phyloP scores from a whole-genome alignment of 2,797 vertebrate species.

The Decapterus maruadsi region DNA sequence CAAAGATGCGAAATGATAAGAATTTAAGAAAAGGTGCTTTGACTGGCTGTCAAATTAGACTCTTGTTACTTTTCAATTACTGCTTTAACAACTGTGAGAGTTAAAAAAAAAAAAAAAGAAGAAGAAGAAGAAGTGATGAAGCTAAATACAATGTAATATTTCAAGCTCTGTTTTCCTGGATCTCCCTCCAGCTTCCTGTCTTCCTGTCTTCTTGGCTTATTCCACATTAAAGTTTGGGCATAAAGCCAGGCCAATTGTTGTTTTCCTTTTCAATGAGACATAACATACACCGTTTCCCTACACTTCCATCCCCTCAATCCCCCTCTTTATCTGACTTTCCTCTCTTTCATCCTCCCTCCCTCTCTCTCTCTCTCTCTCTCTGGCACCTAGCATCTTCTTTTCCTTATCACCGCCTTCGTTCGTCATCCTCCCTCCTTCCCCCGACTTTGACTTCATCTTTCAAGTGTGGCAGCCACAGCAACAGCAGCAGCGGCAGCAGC shows the following conservation, averaged over 20 bases:
- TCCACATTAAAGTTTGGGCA: constrained; percentile 22
- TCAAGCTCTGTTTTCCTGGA: background rate
- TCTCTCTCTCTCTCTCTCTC: constrained; percentile 46
- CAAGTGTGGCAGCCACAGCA: constrained; percentile 56
- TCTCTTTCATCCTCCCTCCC: constrained; percentile 57
- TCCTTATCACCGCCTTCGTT: constrained; percentile 81
- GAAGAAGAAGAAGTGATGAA: background rate
- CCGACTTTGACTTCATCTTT: constrained; percentile 84
- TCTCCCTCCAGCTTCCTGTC: constrained; percentile 2
- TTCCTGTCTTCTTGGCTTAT: constrained; percentile 13
- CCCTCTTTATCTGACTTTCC: constrained; percentile 41
- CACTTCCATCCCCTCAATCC: constrained; percentile 50
- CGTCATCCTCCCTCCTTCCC: constrained; percentile 68
- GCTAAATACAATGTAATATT: constrained; percentile 4
- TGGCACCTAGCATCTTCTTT: constrained; percentile 77
- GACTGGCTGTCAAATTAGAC: background rate
- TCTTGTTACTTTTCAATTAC: background rate
- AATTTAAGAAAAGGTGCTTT: constrained; percentile 15
- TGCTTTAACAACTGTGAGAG: background rate
- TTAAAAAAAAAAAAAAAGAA: background rate
- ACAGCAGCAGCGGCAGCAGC: constrained; percentile 57
- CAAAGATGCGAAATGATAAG: constrained; percentile 11
- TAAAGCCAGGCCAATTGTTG: constrained; percentile 61
- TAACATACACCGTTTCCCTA: constrained; percentile 52
- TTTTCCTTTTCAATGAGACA: constrained; percentile 62